Conservation (phyloP, 1,140 invertebrate species). For the Camponotus floridanus region DNA sequence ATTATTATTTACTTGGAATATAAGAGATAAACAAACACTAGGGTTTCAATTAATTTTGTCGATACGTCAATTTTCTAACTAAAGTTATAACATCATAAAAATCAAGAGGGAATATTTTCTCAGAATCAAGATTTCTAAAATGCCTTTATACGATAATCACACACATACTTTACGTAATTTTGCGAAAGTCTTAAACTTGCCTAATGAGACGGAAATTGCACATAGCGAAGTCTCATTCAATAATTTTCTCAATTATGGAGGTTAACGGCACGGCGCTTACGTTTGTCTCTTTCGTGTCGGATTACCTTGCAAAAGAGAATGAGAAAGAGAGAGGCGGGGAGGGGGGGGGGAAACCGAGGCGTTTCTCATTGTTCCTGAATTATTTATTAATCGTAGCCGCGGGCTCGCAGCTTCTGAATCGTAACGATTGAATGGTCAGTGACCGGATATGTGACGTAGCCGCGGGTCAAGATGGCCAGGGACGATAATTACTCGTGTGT, state of each 20-base stretch:
- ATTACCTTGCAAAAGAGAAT: constrained; percentile 29
- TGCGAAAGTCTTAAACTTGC: constrained; percentile 51
- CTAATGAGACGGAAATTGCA: constrained; percentile 11
- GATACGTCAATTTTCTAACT: neutral
- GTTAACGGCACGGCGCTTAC: constrained; percentile 49
- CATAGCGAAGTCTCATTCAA: constrained; percentile 33
- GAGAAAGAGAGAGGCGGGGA: neutral
- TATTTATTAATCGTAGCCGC: constrained; percentile 76
- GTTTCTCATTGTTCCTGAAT: constrained; percentile 73
- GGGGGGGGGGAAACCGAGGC: neutral
- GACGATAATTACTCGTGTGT: constrained; percentile 81
- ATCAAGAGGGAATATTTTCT: neutral
- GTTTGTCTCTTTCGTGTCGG: neutral
- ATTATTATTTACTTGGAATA: too few relatives aligned
- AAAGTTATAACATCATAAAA: neutral
- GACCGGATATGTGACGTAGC: constrained; percentile 82
- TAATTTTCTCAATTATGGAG: constrained; percentile 39
- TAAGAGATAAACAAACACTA: neutral
- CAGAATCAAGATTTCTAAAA: neutral
- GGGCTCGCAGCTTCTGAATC: constrained; percentile 65
- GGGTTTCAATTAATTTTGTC: neutral
- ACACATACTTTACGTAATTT: neutral
- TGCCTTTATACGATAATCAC: neutral
- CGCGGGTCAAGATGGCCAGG: constrained; percentile 75
- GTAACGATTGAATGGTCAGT: constrained; percentile 83